Percentiles rank a stretch among this genome's conserved stretches.
These are phyloP conservation scores for Chaetodon trifascialis DNA, from an alignment of 2,113 vertebrate species.

Conservation along the genomic window DNA sequence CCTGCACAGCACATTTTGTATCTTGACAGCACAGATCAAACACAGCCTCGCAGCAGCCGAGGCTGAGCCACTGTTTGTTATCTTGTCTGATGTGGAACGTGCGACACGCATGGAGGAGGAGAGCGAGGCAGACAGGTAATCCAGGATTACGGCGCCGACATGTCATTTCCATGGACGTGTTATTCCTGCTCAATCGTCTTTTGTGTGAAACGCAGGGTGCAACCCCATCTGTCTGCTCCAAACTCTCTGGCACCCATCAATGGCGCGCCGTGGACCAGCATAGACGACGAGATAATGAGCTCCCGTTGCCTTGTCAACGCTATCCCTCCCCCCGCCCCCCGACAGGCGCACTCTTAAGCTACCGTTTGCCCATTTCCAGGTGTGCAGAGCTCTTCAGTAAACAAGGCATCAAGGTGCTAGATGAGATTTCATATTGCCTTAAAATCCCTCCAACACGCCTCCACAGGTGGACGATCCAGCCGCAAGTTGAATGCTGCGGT, in stretches of 20 bases:
- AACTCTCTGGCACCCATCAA: constrained; percentile 69
- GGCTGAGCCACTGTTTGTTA: constrained; percentile 47
- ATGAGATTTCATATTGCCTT: constrained; percentile 62
- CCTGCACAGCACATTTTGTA: constrained; percentile 13
- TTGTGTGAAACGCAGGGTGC: constrained; percentile 47
- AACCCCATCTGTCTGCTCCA: constrained; percentile 66
- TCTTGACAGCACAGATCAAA: constrained; percentile 55
- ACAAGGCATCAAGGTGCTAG: constrained; percentile 53
- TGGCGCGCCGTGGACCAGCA: constrained; percentile 72
- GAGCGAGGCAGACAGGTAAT: constrained; percentile 73
- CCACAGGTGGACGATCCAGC: background rate
- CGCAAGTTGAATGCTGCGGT: background rate
- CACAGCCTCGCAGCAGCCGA: constrained; percentile 15
- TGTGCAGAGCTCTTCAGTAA: constrained; percentile 62
- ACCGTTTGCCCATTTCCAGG: constrained; percentile 33
- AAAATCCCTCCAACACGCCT: constrained; percentile 47
- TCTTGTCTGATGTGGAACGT: constrained; percentile 53
- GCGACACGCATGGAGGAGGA: constrained; percentile 12
- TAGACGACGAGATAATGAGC: constrained; percentile 80
- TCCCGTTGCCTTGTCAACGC: constrained; percentile 81
- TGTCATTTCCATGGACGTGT: constrained; percentile 66
- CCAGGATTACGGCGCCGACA: constrained; percentile 75
- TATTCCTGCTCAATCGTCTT: constrained; percentile 43
- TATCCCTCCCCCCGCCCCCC: background rate
- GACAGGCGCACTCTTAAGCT: constrained; percentile 51